A percentile compares a stretch with the other conserved stretches of the same genome.
These are phyloP conservation scores for Oophaga pumilio DNA, from an alignment of 2,113 vertebrate genomes.

Conservation along the genomic window DNA sequence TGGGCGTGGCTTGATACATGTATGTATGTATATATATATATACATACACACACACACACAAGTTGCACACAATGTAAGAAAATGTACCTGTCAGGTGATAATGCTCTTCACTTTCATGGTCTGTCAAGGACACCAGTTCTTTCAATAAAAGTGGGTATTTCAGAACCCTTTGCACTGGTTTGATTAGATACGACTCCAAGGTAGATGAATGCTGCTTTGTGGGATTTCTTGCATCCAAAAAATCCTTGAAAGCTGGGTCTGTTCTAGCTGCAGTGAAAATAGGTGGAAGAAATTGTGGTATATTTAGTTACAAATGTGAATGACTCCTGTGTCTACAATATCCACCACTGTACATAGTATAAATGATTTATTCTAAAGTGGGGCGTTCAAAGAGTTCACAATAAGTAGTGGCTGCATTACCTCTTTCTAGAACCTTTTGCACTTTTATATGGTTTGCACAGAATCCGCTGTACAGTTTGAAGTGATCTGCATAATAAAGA, in stretches of 20 bases:
- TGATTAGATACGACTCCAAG: conserved; percentile 96
- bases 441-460: conserved; percentile 98
- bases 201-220: conserved; percentile 96
- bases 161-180: conserved; percentile 95
- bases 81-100: conserved; percentile 89
- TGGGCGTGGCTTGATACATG: too few species aligned
- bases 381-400: not conserved
- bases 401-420: conserved; percentile 69
- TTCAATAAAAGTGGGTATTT: conserved; percentile 94
- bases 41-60: not conserved
- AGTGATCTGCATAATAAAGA: conserved; percentile 97
- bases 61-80: not conserved
- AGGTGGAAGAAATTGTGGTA: not conserved
- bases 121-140: conserved; percentile 93
- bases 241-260: conserved; percentile 90
- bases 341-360: not conserved
- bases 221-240: conserved; percentile 89
- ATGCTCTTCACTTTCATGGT: conserved; percentile 93
- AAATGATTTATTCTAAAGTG: not conserved
- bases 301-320: not conserved
- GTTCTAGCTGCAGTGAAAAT: conserved; percentile 81
- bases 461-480: conserved; percentile 97
- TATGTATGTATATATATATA: not conserved
- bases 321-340: not conserved
- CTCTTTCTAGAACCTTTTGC: conserved; percentile 96